Base-by-base conservation (phyloP, 1,140 invertebrate species). In the Armadillidium nasatum region DNA sequence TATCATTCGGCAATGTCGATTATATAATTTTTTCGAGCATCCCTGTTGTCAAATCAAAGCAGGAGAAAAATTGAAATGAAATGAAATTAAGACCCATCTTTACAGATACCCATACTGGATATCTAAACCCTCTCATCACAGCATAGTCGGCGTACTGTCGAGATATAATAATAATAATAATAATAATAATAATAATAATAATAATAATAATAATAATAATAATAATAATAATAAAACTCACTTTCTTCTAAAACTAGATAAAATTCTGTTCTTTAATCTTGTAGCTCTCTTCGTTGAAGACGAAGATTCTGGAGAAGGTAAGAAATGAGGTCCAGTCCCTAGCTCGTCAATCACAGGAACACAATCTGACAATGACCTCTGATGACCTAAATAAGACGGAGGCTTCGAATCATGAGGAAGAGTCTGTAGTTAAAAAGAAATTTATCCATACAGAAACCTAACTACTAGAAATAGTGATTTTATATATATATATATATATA, bases 361-460 rank as follows among this genome's bases (percentile, higher is more conserved):
- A 69, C 79, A 80, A 67, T 80, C 79, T 21, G 79, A 80, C 11
- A 80, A 71, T 43, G 76, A 78, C 7, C 79, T 66, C 60, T 80
- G 76, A 46, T 80, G 79, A 22, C 77, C 74, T 44, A 78, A 75
- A 9, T 50, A 44, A 15, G 77, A 70, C 10, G 77, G 72, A 23
- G 74, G 74, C 33, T 78, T 78, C 7, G 77, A 74, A 33, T 80
- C 76, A 72, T 80, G 77, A n/a, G 79, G 79, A 21, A 80, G 69
- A 4, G 79, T 80, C 79, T 80, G 72, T 6, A 33, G 33, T 33
- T 3, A 33, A 6, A 33, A 33, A 33, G 33, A 6, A 33, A 33
- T 33, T 33, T 1, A 33, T 33, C 33, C 33, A 33, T 33, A 33
- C 1, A 33, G 33, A 33, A 33, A 33, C 33, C 6, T 33, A 33